Evolutionary conservation across 2,113 vertebrate genomes (phyloP).

Genomic region (Barnardius zonarius): DNA sequence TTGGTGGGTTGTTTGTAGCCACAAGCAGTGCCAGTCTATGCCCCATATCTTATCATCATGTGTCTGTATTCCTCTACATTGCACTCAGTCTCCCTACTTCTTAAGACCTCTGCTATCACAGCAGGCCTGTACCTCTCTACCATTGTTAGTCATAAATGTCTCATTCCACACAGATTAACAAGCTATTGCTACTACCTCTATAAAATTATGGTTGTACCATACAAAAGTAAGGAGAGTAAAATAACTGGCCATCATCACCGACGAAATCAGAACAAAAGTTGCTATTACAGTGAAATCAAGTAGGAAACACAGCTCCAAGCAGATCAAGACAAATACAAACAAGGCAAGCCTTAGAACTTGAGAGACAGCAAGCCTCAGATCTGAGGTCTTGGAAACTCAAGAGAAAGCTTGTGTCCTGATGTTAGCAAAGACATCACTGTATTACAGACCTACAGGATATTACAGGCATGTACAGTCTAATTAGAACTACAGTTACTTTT

Average conservation of each 20-base stretch:
- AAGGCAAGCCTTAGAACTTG: neutral
- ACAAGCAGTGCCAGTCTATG: neutral
- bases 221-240: neutral
- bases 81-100: neutral
- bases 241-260: neutral
- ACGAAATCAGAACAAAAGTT: neutral
- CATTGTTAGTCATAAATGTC: neutral
- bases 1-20: neutral
- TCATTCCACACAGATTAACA: neutral
- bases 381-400: neutral
- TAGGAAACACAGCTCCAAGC: neutral
- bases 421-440: neutral
- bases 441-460: neutral
- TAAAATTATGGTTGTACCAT: neutral
- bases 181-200: neutral
- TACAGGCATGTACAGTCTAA: neutral
- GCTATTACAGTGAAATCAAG: neutral
- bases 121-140: neutral
- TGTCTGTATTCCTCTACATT: neutral
- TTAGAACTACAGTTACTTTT: neutral
- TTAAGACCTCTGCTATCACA: neutral
- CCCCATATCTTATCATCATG: neutral
- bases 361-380: neutral
- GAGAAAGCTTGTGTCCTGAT: neutral
- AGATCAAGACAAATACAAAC: neutral